Base-by-base conservation (phyloP, 2,113 vertebrate genomes). In the Brachionichthys hirsutus region DNA sequence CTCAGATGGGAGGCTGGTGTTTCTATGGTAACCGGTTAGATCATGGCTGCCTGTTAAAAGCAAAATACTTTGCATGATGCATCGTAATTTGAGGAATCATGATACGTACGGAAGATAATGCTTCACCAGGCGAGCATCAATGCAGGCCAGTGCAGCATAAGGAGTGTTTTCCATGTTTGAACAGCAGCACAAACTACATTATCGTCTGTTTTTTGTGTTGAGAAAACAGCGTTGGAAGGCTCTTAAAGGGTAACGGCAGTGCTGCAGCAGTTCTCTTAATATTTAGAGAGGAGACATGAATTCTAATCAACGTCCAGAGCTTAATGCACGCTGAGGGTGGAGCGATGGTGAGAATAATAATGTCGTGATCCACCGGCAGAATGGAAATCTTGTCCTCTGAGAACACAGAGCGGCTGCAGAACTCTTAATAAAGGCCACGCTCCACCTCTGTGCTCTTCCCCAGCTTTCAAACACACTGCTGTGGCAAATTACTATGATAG, bases 11-110 rank as follows among this genome's bases (percentile, higher is more conserved):
- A 84, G 76, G 67, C 67, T 72, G 76, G 76, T 78, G 86, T 90
- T 87, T 80, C 85, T 85, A 92, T 90, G 82, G 90, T 72, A 92
- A 92, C 90, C 19, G 70, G 71, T 73, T 75, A 70, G 82, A 78
- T 80, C 68, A 82, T 76, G 73, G 76, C 76, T 79, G 75, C 70
- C 74, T 78, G 78, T 77, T 80, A 74, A 84, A 73, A 80, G 65
- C 54, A 61, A 88, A 87, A 86, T 62, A 78, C 81, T 65, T 80
- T 87, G 70, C 77, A 77, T 69, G 68, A 81, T 82, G 76, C 70
- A 76, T 71, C 45, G 54, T 67, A 59, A 80, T 85, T 53, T 67
- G 30, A 72, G 56, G 56, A 55, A 38, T 66, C 63, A 60, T 55
- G 14, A 57, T 40, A 36, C 51, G 64, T 30, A 40, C 15, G 77